A percentile compares a stretch with the other conserved stretches of the same genome.
phyloP scores from a whole-genome alignment of 2,113 vertebrate genomes.

The Coracopsis vasa region DNA sequence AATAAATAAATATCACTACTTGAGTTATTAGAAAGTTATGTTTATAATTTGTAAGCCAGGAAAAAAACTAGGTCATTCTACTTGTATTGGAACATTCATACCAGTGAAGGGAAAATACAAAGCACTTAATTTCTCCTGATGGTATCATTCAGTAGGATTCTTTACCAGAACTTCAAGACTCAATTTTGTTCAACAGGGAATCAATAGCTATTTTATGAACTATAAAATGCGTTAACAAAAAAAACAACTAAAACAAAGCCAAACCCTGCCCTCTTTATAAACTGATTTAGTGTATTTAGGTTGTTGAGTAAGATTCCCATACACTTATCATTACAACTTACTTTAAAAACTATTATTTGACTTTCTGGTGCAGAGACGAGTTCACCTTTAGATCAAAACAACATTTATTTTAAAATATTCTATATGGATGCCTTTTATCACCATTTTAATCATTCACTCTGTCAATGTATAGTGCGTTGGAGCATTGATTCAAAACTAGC shows the following conservation, averaged over 20 bases:
- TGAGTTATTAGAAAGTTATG: neutral
- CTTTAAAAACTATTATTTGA: neutral
- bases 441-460: neutral
- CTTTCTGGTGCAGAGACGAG: neutral
- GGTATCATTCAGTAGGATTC: neutral
- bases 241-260: no score
- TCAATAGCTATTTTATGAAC: neutral
- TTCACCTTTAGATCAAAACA: neutral
- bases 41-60: neutral
- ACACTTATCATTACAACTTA: neutral
- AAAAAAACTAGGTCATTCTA: neutral
- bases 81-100: neutral
- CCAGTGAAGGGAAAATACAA: neutral
- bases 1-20: neutral
- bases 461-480: neutral
- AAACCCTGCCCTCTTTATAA: neutral
- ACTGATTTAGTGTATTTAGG: neutral
- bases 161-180: neutral
- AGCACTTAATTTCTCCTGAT: neutral
- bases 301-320: neutral
- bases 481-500: neutral
- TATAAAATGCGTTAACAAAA: neutral
- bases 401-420: neutral
- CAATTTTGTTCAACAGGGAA: neutral
- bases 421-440: neutral